phyloP scores from a whole-genome alignment of 2,888 invertebrate species.

The Monopis laevigella region DNA sequence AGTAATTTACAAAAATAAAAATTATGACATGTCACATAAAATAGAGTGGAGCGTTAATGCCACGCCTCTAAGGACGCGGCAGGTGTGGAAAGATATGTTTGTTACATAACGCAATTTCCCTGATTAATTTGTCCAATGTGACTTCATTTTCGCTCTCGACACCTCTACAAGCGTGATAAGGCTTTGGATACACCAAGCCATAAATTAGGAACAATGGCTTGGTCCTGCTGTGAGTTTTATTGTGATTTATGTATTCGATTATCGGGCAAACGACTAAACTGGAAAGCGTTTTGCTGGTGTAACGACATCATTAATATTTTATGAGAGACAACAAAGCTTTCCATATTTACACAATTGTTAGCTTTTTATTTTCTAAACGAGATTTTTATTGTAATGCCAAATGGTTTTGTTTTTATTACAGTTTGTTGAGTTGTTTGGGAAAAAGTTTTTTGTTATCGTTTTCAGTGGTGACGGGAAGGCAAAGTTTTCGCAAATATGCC shows the following conservation, averaged over 20 bases:
- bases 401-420: conserved; percentile 11
- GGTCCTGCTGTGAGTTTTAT: conserved; percentile 42
- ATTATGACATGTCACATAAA: too few relatives aligned
- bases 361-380: conserved; percentile 17
- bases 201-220: conserved; percentile 41
- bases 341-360: conserved; percentile 18
- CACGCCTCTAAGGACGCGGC: background rate
- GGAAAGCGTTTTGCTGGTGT: conserved; percentile 34
- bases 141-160: conserved; percentile 6
- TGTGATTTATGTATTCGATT: conserved; percentile 51
- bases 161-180: conserved; percentile 7
- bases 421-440: conserved; percentile 7
- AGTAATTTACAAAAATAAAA: too few relatives aligned
- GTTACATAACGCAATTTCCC: conserved; percentile 8
- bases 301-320: conserved; percentile 42
- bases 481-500: too few relatives aligned
- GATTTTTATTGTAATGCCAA: conserved; percentile 13
- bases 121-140: conserved; percentile 11
- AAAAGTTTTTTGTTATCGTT: conserved; percentile 11
- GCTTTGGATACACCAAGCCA: conserved; percentile 14
- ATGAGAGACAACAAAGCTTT: conserved; percentile 24
- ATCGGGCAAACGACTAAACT: conserved; percentile 44
- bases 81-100: conserved; percentile 9
- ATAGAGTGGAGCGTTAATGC: too few relatives aligned
- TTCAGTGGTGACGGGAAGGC: background rate